Evolutionary conservation across 1,140 invertebrate genomes (phyloP), one percentile per base, ranked within the genome.

Genomic region (Reticulitermes speratus): DNA sequence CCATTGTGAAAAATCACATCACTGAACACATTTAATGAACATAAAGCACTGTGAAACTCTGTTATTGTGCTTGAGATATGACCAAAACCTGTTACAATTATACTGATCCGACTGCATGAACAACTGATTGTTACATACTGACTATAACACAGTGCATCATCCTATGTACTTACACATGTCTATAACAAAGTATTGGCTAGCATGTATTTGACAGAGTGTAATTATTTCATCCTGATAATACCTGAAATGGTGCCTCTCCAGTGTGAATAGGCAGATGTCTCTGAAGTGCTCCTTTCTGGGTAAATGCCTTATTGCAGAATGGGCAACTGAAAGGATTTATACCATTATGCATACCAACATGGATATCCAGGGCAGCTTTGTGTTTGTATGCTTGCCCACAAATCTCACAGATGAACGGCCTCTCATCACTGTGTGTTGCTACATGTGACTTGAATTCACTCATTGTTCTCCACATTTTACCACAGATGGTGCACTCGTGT

Each of bases 231-330:
- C 38, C 38, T 38, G 38, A 38, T 30, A n/a, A 85, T 87, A 93
- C 92, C 91, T 94, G 93, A 89, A 93, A 94, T 44, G 93, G 94
- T 19, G 93, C 92, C 90, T 94, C 94, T 21, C 94, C 94, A 0
- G 94, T 95, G 89, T 95, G 95, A 86, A 95, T 94, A 23, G 93
- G 93, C 88, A 94, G 91, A 88, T 95, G 95, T 88, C 94, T 92
- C 88, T 93, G 92, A 44, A 95, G 89, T 7, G 93, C 93, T 8
- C 92, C 93, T 90, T 95, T 95, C 86, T 95, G 95, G 3, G 94
- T 94, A 88, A 96, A 96, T 87, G 93, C 92, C 90, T 97, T 97
- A n/a, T 94, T 94, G 90, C 96, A 97, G 89, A 94, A 93, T 85
- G 92, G 92, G 90, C 96, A 96, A 85, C 94, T 92, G 91, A 95